phyloP scores from a whole-genome alignment of 2,113 vertebrate species.

The Pygoscelis adeliae region DNA sequence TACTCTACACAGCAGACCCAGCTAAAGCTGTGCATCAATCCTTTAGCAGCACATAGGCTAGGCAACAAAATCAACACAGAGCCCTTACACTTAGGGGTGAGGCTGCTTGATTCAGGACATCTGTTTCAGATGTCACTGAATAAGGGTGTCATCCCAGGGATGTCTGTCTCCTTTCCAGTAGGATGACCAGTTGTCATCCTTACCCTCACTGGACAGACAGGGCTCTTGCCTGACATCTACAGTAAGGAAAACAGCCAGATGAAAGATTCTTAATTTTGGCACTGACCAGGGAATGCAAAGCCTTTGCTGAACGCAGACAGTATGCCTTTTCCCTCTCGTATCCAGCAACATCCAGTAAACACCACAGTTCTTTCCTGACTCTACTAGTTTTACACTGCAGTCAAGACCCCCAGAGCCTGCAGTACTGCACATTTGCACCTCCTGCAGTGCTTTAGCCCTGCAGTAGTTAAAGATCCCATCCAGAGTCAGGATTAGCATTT shows the following conservation, averaged over 20 bases:
- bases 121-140: neutral
- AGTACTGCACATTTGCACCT: neutral
- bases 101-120: neutral
- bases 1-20: neutral
- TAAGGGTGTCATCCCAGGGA: neutral
- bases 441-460: neutral
- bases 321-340: neutral
- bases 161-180: neutral
- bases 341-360: neutral
- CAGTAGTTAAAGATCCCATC: neutral
- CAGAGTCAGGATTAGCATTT: neutral
- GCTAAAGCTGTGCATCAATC: neutral
- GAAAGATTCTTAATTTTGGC: neutral
- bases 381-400: neutral
- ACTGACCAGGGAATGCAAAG: neutral
- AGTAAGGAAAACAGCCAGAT: neutral
- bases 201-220: neutral
- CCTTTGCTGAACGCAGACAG: neutral
- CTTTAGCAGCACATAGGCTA: neutral
- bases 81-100: accelerated
- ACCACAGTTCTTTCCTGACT: neutral
- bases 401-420: neutral
- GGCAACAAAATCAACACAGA: neutral
- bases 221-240: neutral
- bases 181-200: neutral